Base-by-base conservation (phyloP, 2,797 vertebrate genomes). In the Alexandromys oeconomus region DNA sequence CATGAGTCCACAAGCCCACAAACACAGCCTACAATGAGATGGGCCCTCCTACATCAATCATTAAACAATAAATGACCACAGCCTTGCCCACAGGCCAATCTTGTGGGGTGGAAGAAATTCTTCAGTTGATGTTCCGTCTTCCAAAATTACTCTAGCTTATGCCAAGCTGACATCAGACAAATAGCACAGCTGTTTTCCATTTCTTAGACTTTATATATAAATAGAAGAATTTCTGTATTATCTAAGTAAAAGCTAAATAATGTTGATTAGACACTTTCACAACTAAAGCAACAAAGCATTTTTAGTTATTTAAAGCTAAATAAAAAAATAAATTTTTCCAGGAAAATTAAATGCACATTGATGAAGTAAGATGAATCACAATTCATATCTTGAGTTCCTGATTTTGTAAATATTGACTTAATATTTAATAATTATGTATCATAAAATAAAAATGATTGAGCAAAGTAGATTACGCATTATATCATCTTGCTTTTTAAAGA, bases 361-460 rank as follows among this genome's bases (percentile, higher is more conserved):
- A 84, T 71, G 54, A 89, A 85, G 65, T 37, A 0, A 4, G 74
- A 43, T 59, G 65, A 92, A 94, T 54, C 21, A 37, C 13, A 96
- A 87, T 37, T 43, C 65, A 91, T 2, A 88, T 71, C 73, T 89
- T 94, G 31, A 65, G 4, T 82, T 91, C 3, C 63, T 81, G 27
- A 57, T 91, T 96, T 93, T 96, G 25, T 57, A 91, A 61, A 69
- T 12, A 91, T 86, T 73, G 65, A 88, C 31, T 5, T 46, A 43
- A 92, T 59, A 17, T 7, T 77, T 3, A 97, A 73, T 6, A 92
- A 19, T 79, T 73, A 88, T 25, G 0, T 57, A 40, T 43, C 4
- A 86, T 31, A 29, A 34, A 88, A 25, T 31, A 46, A 43, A 87
- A 67, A 6, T 78, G 7, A 5, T 65, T 11, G 77, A 54, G 14